Evolutionary conservation across 2,888 invertebrate genomes (phyloP), one percentile per base, ranked within the genome.

Genomic region (Clivina fossor): DNA sequence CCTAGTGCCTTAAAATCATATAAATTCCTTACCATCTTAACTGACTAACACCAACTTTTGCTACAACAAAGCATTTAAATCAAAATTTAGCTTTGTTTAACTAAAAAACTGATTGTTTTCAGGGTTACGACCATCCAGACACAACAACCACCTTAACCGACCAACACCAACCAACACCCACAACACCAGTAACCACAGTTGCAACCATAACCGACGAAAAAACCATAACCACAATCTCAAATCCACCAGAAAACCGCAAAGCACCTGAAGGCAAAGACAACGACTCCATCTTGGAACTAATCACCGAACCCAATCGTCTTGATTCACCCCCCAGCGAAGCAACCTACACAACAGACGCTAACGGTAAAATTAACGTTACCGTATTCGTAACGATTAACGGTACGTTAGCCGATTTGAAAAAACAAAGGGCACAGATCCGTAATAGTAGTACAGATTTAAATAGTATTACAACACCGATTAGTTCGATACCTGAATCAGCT

Each of bases 381-480:
- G 84, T 84, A 58, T 83, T 84, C 57, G 89, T 90, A 75, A 85
- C 89, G 77, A 92, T 90, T 70, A 86, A 86, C 71, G 83, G 83
- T 73, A 94, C 94, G 46, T 80, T 96, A 65, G 88, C 94, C 49
- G 94, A 95, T 75, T 78, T 95, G 72, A 96, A 96, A 77, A 93
- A 93, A 73, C 93, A 94, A 71, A 81, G 95, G 61, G 84, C 91
- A 60, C 89, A 90, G 67, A 90, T 87, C 65, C 79, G 91, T 65
- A 85, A 84, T 69, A 83, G 81, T 53, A 80, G 78, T 60, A 79
- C 80, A 0, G 74, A 74, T 61, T 71, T 71, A 33, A 69, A 64
- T 63, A 70, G 68, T 62, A 60, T 74, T 30, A 63, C 66, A 4
- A 69, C 71, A 16, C 67, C 68, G 67, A 53, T 76, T 65, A 76